phyloP scores from a whole-genome alignment of 2,888 invertebrate species.

The Plagiodera versicolora region DNA sequence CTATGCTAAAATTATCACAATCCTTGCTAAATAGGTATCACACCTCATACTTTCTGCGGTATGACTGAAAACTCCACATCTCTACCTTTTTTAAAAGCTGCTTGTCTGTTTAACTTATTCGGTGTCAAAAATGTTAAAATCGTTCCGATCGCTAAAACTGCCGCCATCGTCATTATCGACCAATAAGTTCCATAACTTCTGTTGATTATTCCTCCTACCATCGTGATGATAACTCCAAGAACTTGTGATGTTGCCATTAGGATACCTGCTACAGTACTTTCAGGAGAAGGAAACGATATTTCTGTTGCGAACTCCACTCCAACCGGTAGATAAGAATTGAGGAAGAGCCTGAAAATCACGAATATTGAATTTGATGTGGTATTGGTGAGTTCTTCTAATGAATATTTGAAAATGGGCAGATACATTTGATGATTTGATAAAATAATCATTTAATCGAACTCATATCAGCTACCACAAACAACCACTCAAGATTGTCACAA shows the following conservation, averaged over 20 bases:
- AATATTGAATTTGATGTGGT: no score
- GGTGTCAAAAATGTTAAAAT: conserved; percentile 37
- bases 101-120: conserved; percentile 38
- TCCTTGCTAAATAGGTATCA: background rate
- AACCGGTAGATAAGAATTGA: conserved; percentile 41
- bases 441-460: no score
- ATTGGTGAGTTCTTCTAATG: no score
- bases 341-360: conserved; percentile 34
- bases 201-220: conserved; percentile 32
- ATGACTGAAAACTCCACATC: conserved; percentile 18
- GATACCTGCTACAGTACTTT: conserved; percentile 41
- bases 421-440: no score
- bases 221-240: conserved; percentile 36
- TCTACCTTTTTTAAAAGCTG: conserved; percentile 34
- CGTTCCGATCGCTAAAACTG: conserved; percentile 34
- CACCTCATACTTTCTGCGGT: background rate
- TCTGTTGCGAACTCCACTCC: conserved; percentile 44
- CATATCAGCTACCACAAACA: no score
- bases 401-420: no score
- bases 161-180: conserved; percentile 32
- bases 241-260: conserved; percentile 40
- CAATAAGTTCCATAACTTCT: conserved; percentile 36
- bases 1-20: background rate
- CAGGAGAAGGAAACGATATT: conserved; percentile 42
- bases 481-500: no score